These are phyloP conservation scores for Drosophila paranaensis DNA, from an alignment of 2,888 invertebrate genomes.

Conservation along the genomic window DNA sequence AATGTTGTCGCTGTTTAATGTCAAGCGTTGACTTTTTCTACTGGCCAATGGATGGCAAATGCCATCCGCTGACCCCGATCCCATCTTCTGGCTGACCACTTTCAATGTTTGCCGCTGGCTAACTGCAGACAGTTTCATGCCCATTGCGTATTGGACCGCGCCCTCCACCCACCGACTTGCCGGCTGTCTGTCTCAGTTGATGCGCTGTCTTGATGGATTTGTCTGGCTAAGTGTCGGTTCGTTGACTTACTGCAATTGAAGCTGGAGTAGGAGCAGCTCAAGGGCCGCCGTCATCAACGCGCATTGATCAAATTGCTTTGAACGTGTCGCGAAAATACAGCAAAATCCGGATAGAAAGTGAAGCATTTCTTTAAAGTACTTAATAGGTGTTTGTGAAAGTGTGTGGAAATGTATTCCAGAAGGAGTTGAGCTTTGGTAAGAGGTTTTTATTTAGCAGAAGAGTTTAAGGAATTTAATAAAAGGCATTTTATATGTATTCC, in stretches of 20 bases:
- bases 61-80: constrained; percentile 40
- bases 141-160: constrained; percentile 49
- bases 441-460: no score
- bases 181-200: constrained; percentile 32
- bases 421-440: no score
- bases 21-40: constrained; percentile 66
- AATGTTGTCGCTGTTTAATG: constrained; percentile 81
- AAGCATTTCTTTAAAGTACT: not conserved
- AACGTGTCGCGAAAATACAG: not conserved
- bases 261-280: constrained; percentile 4
- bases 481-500: no score
- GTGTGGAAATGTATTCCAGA: not conserved
- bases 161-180: not conserved
- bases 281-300: constrained; percentile 6
- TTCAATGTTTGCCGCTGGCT: constrained; percentile 50
- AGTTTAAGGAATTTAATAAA: no score
- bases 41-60: constrained; percentile 17
- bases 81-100: constrained; percentile 33
- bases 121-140: constrained; percentile 71
- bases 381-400: not conserved
- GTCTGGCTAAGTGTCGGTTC: constrained; percentile 69
- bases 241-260: constrained; percentile 44
- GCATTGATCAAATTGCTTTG: constrained; percentile 6
- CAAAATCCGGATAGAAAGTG: not conserved
- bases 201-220: constrained; percentile 74